Evolutionary conservation across 2,888 invertebrate species (phyloP), one percentile per base, ranked within the genome.

Genomic region (Dynastes hyllus): DNA sequence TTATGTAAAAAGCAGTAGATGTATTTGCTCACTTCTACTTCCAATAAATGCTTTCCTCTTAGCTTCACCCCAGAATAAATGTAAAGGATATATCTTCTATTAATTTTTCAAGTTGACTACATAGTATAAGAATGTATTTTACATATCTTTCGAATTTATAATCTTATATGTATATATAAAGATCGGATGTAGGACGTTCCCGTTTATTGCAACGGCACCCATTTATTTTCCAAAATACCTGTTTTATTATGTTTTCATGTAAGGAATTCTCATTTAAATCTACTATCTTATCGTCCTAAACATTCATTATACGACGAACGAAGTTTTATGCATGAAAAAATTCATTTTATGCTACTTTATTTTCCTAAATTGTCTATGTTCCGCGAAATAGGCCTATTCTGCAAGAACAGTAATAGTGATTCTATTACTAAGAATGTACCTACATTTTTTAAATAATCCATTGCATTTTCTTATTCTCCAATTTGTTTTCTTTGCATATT

Each of bases 201-300:
- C 58, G 58, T 40, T 71, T 71, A 32, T 55, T 58, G 58, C 40
- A 73, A 45, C 37, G 37, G 40, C 37, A 53, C 8, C n/a, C 73
- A 73, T 73, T 58, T 73, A 73, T 73, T 73, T 73, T 58, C 58
- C 11, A 53, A 8, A 70, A 73, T 55, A 55, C 58, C 40, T 22
- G 37, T 40, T 55, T 58, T 55, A 58, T 73, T 40, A 73, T 73
- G 58, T 58, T 16, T 8, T 9, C 22, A 22, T 2, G 16, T 58
- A 22, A 58, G 32, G 16, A 32, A 32, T 16, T 2, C 32, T 51
- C 27, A 73, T 58, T 58, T 58, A 61, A 13, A 32, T 40, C 22
- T 13, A n/a, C 8, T n/a, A 29, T 9, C 73, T 58, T 58, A 73
- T 73, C 40, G 16, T 13, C 16, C 13, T 40, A 58, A 58, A 58